Percentiles rank a stretch among this genome's conserved stretches.
Evolutionary conservation across 2,113 vertebrate genomes (phyloP).

Genomic region (Anhinga rufa): DNA sequence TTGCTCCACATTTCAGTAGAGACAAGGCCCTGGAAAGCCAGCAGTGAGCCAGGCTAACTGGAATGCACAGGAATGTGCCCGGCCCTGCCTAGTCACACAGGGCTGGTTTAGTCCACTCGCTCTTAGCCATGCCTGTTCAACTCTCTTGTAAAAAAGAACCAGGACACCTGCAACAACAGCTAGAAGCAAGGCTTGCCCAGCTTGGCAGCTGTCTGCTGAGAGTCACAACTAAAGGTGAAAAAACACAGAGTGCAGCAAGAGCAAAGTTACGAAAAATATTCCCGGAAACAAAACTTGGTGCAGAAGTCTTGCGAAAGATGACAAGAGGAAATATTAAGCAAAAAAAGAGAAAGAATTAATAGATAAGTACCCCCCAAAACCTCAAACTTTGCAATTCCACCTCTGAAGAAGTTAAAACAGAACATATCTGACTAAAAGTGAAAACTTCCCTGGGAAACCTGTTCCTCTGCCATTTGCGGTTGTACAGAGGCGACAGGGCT

Average conservation of each 20-base stretch:
- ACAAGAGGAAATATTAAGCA: background rate
- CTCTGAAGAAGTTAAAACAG: background rate
- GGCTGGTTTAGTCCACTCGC: background rate
- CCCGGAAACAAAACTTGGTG: background rate
- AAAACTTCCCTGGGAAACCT: background rate
- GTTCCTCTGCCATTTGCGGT: background rate
- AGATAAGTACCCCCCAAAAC: background rate
- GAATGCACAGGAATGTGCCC: background rate
- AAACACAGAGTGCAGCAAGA: background rate
- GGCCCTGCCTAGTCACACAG: background rate
- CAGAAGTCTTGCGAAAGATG: background rate
- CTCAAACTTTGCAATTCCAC: background rate
- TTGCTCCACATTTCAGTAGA: background rate
- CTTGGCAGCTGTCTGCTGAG: background rate
- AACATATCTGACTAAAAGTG: accelerated
- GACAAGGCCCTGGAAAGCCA: background rate
- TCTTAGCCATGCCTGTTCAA: background rate
- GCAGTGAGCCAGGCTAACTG: background rate
- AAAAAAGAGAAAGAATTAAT: background rate
- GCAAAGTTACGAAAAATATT: background rate
- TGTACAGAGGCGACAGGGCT: background rate
- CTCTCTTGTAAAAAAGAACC: background rate
- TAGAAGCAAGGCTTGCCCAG: background rate
- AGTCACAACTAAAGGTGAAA: background rate
- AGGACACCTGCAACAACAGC: background rate